Base-by-base conservation (phyloP, 1,140 invertebrate species). In the Caenorhabditis remanei region DNA sequence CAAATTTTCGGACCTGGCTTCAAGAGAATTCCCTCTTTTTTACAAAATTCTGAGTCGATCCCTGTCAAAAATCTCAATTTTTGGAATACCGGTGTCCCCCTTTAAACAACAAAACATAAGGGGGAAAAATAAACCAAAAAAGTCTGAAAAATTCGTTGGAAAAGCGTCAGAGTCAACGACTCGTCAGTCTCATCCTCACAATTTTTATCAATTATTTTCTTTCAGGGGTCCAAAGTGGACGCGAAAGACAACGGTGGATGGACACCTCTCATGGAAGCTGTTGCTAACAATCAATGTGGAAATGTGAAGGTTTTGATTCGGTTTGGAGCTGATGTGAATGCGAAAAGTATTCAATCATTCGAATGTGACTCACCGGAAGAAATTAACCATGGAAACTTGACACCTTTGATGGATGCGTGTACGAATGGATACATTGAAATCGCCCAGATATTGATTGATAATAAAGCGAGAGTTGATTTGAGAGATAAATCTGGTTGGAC, bases 221-320 rank as follows among this genome's bases (percentile, higher is more conserved):
- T n/a, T n/a, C n/a, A n/a, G 84, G 61, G 61, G 4, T 85, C 46
- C 19, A 21, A 85, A 32, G 56, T 67, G 3, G n/a, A 85, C 24
- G 61, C 50, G 8, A 65, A 40, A 21, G 84, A 85, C 48, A 5
- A 67, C 24, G 84, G 84, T 50, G 84, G 84, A 0, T 85, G 84
- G 84, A 85, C 84, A 24, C 84, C 84, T 6, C 61, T 85, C n/a
- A 19, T 21, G 1, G 84, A 85, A 85, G 84, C 84, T 21, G 61
- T 85, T 46, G 67, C 16, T 14, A 43, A 61, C 19, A 16, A 50
- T 41, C 58, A 67, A 48, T n/a, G 21, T 4, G 61, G 8, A 21
- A 85, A 85, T 32, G 84, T 61, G 4, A 61, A 19, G 5, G 61
- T 65, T n/a, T 53, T 85, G 32, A 24, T 85, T 40, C 41, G 67